phyloP scores from a whole-genome alignment of 1,140 invertebrate species.

The Drosophila parabipectinata region DNA sequence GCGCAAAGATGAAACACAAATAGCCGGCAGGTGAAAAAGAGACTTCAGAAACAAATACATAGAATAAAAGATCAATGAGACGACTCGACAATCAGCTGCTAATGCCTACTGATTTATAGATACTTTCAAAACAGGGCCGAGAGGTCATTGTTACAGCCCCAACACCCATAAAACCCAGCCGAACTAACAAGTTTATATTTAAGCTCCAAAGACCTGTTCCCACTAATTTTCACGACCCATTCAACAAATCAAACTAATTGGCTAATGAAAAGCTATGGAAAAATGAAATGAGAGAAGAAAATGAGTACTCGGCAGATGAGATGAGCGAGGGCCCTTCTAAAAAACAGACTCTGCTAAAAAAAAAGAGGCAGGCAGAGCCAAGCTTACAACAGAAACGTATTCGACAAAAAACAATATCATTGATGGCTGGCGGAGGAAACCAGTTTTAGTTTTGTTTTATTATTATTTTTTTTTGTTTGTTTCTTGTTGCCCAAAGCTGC shows the following conservation, averaged over 20 bases:
- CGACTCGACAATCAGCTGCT: slow-evolving; percentile 13
- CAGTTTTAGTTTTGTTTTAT: slow-evolving; percentile 58
- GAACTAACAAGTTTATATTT: slow-evolving; percentile 11
- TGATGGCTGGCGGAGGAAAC: slow-evolving; percentile 60
- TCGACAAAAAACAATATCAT: slow-evolving; percentile 62
- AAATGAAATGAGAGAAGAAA: slow-evolving; percentile 19
- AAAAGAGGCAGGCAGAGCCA: slow-evolving; percentile 15
- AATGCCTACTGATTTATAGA: slow-evolving; percentile 36
- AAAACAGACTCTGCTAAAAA: neutral
- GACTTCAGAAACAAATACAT: slow-evolving; percentile 14
- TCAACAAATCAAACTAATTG: slow-evolving; percentile 44
- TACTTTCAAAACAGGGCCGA: slow-evolving; percentile 38
- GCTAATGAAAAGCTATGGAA: slow-evolving; percentile 45
- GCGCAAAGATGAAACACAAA: slow-evolving; percentile 59
- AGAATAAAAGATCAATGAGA: slow-evolving; percentile 49
- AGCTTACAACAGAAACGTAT: slow-evolving; percentile 30
- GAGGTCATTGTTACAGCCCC: slow-evolving; percentile 45
- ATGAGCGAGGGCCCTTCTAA: slow-evolving; percentile 2
- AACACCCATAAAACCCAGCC: slow-evolving; percentile 8
- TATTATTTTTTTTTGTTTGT: slow-evolving; percentile 9
- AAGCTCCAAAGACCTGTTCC: slow-evolving; percentile 23
- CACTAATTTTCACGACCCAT: slow-evolving; percentile 25
- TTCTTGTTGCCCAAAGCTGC: slow-evolving; percentile 45
- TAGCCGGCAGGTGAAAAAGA: slow-evolving; percentile 45
- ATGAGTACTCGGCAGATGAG: neutral